Base-by-base conservation (phyloP, 2,113 vertebrate genomes). In the Pungitius pungitius region DNA sequence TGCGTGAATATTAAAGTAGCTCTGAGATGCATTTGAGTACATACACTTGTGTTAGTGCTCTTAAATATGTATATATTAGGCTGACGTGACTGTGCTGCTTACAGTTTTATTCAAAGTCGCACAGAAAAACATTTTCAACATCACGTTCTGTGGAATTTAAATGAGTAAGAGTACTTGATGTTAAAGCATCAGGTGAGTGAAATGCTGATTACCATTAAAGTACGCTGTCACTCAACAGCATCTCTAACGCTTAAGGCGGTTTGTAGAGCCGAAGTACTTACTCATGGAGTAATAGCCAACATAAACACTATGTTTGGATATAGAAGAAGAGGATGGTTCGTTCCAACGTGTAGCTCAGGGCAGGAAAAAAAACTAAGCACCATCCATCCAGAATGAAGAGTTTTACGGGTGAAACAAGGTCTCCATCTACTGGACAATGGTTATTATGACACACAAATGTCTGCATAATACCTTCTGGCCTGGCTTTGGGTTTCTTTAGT, bases 401-500 rank as follows among this genome's bases (percentile, higher is more conserved):
- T 73, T n/a, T 47, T 39, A 69, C 58, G 51, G 27, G 26, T 63
- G 26, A 56, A 4, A 15, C 65, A 76, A 88, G 65, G 77, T 76
- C 75, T 83, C 86, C 91, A 75, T 69, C 91, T 91, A 75, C 75
- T 93, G 92, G 90, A 49, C 51, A 84, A 54, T n/a, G 6, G 18
- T 15, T 22, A 17, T 7, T 1, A 76, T 70, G 15, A 45, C 3
- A 30, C 27, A 45, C 43, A 59, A 40, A 22, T 54, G 0, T 79
- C 15, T 26, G 37, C 63, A 47, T 0, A 61, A 51, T 93, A 99
- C 98, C 98, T 97, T 99, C 97, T 3, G 98, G 97, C 27, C 95
- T 94, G 52, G 97, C 96, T 93, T 99, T 99, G 35, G 97, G 97
- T 80, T 97, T 98, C 91, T 96, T 96, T 68, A 98, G 90, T 1